These are phyloP conservation scores for Trachops cirrhosus DNA, from an alignment of 2,797 vertebrate species.

Conservation along the genomic window DNA sequence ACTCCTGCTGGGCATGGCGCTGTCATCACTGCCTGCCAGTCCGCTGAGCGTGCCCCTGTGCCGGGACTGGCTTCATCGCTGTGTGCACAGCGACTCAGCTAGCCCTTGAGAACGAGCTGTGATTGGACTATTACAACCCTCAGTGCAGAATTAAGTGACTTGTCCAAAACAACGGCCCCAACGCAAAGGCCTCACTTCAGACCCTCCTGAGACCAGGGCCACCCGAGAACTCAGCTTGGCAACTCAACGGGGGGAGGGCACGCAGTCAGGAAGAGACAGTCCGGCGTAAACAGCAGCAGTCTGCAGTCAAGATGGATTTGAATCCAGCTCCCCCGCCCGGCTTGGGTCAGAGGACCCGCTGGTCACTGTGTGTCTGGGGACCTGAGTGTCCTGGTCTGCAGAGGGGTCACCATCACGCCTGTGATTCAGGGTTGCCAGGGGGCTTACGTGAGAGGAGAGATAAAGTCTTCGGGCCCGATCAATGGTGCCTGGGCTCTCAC, in stretches of 20 bases:
- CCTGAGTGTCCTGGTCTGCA: neutral
- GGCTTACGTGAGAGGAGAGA: no score
- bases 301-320: neutral
- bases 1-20: accelerated
- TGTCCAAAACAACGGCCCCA: neutral
- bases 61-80: no score
- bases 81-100: accelerated
- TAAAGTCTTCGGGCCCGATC: neutral
- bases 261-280: neutral
- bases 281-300: neutral
- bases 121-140: neutral
- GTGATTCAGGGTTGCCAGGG: neutral
- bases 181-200: neutral
- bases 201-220: neutral
- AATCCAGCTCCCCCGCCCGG: accelerated
- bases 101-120: neutral
- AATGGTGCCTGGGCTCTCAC: neutral
- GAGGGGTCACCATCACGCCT: neutral
- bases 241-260: accelerated
- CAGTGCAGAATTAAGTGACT: neutral
- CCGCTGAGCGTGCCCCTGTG: accelerated
- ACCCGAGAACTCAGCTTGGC: neutral
- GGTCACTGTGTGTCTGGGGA: accelerated
- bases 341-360: neutral
- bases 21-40: accelerated